Base-by-base conservation (phyloP, 2,888 invertebrate genomes). In the Drosophila setosimentum region DNA sequence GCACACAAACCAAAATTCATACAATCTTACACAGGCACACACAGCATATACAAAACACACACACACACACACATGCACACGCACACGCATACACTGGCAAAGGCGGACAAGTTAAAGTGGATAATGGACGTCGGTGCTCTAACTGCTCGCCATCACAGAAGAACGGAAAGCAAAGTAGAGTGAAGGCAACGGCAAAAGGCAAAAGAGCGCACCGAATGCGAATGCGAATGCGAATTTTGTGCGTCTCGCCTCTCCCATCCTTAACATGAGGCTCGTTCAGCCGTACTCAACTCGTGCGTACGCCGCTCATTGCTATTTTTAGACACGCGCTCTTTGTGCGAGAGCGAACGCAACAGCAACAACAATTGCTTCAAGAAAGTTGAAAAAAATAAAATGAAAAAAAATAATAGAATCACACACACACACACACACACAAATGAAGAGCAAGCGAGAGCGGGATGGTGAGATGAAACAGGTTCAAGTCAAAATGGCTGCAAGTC, bases 101-200 rank as follows among this genome's bases (percentile, higher is more conserved):
- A 63, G 70, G 68, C 85, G 75, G 80, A 65, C 86, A 80, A 88
- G 81, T 83, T 87, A 89, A 87, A 87, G 87, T 89, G 87, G 85
- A 87, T 87, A 87, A 87, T 87, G 83, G 89, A 78, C 87, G 77
- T 66, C 63, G 81, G 64, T 73, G 68, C 54, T 50, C 54, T 49
- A 45, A 54, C 45, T 71, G 67, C 73, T 67, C 40, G 50, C 63
- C 68, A 51, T 58, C 27, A 68, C 45, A 32, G 67, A 76, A 72
- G 68, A 60, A 59, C n/a, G 54, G 33, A 33, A 55, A 24, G 30
- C 37, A 50, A 63, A 21, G 27, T 37, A 45, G 16, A 24, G 53
- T 42, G 51, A 49, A 53, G 50, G 75, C 68, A 66, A 78, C 58
- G 58, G 70, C 59, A 66, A 67, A 68, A 74, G 57, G 66, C 77